Conservation (phyloP, 2,113 vertebrate species). For the Chloropsis hardwickii region DNA sequence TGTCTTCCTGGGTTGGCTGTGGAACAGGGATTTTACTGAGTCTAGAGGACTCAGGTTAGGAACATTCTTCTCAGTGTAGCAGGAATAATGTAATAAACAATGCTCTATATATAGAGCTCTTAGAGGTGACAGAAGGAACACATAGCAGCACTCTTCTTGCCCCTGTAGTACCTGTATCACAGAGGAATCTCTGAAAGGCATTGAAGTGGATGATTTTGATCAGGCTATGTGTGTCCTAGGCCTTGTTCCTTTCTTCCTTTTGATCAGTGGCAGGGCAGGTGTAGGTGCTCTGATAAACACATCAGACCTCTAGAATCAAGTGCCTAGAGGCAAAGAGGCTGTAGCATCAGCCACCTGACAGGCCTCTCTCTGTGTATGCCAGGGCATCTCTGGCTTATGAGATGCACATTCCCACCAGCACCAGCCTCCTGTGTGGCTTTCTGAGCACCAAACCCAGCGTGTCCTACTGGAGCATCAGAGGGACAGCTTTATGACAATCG, state of each 20-base stretch:
- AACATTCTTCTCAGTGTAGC: not conserved
- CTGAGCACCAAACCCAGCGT: not conserved
- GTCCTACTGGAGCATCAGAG: rapidly evolving
- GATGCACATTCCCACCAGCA: not conserved
- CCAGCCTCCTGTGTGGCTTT: not conserved
- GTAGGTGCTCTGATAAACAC: not conserved
- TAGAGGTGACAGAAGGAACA: not conserved
- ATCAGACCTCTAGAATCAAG: not conserved
- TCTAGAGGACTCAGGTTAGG: not conserved
- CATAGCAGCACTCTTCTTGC: not conserved
- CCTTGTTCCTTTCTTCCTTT: not conserved
- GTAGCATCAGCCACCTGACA: not conserved
- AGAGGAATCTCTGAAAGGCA: not conserved
- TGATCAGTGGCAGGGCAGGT: not conserved
- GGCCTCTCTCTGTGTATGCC: not conserved
- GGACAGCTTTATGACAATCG: not conserved
- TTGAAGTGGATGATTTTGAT: not conserved
- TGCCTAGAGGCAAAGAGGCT: not conserved
- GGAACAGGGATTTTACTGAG: not conserved
- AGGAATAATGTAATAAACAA: not conserved
- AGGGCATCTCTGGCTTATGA: not conserved
- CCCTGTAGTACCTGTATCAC: not conserved
- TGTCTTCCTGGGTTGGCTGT: not conserved
- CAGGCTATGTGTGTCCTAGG: not conserved
- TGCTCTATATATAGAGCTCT: not conserved